Evolutionary conservation across 1,140 invertebrate species (phyloP), one percentile per base, ranked within the genome.

Genomic region (Dendrolimus kikuchii): DNA sequence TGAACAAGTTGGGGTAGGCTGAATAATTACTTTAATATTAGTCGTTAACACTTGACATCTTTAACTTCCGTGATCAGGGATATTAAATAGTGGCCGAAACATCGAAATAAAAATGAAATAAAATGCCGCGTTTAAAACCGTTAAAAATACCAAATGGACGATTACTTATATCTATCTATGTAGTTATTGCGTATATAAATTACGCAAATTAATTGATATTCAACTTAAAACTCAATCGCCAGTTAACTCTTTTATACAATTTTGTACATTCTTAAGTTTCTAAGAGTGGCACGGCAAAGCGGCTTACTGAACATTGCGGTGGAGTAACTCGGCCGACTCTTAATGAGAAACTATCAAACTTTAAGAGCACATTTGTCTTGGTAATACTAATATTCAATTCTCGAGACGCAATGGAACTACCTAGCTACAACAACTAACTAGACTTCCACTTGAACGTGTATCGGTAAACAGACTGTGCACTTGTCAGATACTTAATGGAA

Each of bases 291-390:
- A 23, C 23, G 23, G 23, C 40, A 53, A 59, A 61, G 60, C 57
- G 55, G 57, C 60, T 68, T 64, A 66, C 52, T 68, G 57, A 64
- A 64, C 64, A 55, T 60, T 53, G 59, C 59, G 58, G 64, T 55
- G 47, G 37, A 44, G 42, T 49, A 41, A 38, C 49, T 55, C 51
- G 51, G 60, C 55, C 51, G 49, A 51, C 54, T 57, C 52, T 66
- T 75, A 74, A 77, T 74, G 68, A 73, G 74, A 70, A 75, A 77
- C 72, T 75, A 74, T 77, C 64, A 75, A 77, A 77, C 70, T 75
- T 55, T 53, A 60, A 68, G 62, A 57, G 57, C 62, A 69, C 68
- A 74, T 75, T 77, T 77, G 74, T 75, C 70, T 73, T 66, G 66
- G 71, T 69, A 71, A 71, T 71, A 63, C 55, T 63, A 72, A 71